Evolutionary conservation across 2,888 invertebrate species (phyloP), one percentile per base, ranked within the genome.

Genomic region (Sinohyriopsis cumingii): DNA sequence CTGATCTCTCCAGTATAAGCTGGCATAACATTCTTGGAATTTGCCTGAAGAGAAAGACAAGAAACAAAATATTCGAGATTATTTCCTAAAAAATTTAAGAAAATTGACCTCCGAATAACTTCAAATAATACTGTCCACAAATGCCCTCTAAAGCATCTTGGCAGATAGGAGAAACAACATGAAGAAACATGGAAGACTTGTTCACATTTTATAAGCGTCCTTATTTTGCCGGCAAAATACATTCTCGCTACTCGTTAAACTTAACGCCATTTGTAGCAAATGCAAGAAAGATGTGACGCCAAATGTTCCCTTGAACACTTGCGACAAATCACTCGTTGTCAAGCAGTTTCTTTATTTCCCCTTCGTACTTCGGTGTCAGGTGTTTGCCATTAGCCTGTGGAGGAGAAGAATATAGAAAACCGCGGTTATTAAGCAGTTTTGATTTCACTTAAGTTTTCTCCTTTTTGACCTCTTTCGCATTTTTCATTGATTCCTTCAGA

Each of bases 381-480:
- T 77, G 75, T 69, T 84, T 86, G 60, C 77, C 77, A 70, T 87
- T 87, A 28, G 86, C 85, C 87, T 87, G 81, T 63, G 76, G 79
- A 62, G 59, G 33, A 76, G 55, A 68, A 55, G n/a, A 45, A 45
- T 15, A 45, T 45, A 45, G 15, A 63, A 20, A 12, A 45, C n/a
- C 28, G 33, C 59, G 6, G 22, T 28, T 59, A 24, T 9, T 22
- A 59, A 59, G 18, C 28, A 25, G 28, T 5, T n/a, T 19, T 45
- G 15, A 45, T 45, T 45, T 45, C 45, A 45, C 9, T 45, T 45
- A 15, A 45, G 45, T 45, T 45, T 45, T 45, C 45, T 45, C 45
- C 45, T 45, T 45, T 45, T 45, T 45, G 45, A 45, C 45, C 45
- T 45, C 12, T 33, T 45, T 45, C 3, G 45, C 12, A 12, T 9